A percentile compares a stretch with the other conserved stretches of the same genome.
phyloP scores from a whole-genome alignment of 2,797 vertebrate genomes.

The Meriones psammophilus region DNA sequence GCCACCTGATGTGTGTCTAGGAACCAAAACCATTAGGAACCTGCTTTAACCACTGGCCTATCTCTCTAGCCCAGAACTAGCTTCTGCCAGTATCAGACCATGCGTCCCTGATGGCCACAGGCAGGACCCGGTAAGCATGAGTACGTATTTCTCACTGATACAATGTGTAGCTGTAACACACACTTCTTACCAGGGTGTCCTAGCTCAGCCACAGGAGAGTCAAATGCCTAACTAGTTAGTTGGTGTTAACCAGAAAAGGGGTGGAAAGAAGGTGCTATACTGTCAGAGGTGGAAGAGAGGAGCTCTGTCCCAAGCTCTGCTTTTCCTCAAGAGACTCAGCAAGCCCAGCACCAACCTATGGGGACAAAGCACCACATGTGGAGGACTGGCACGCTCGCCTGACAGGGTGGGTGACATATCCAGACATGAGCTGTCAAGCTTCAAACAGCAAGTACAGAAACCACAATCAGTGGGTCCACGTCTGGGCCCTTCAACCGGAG shows the following conservation, averaged over 20 bases:
- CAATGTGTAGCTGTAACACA: not conserved
- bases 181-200: not conserved
- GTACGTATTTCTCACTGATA: not conserved
- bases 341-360: not conserved
- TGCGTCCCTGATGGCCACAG: not conserved
- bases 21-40: not conserved
- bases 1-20: not conserved
- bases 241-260: not conserved
- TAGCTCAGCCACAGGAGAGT: not conserved
- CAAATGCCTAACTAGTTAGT: not conserved
- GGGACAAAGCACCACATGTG: not conserved
- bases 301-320: not conserved
- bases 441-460: not conserved
- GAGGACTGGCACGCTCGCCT: not conserved
- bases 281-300: not conserved
- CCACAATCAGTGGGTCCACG: accelerated
- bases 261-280: not conserved
- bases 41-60: not conserved
- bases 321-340: not conserved
- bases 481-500: not conserved
- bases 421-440: not conserved
- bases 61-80: not conserved
- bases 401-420: not conserved
- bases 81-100: not conserved
- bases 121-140: not conserved